Percentiles rank a stretch among this genome's conserved stretches.
Conservation (phyloP, 2,113 vertebrate genomes). For the Megaceryle maxima region DNA sequence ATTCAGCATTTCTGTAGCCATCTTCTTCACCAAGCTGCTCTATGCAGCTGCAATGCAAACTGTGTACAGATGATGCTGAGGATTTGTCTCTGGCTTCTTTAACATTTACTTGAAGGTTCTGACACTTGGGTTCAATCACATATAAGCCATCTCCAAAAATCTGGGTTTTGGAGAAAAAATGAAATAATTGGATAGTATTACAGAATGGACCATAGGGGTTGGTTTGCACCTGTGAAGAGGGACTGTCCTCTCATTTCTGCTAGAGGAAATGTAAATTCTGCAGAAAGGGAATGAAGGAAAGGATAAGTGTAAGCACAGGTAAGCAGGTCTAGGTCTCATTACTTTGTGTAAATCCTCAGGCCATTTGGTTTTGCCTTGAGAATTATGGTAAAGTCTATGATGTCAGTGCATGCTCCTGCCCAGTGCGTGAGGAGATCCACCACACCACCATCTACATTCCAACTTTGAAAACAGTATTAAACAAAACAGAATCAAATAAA, state of each 20-base stretch:
- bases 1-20: neutral
- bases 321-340: neutral
- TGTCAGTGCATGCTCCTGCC: neutral
- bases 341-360: neutral
- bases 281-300: neutral
- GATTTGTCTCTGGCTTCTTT: neutral
- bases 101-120: neutral
- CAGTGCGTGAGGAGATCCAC: neutral
- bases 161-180: neutral
- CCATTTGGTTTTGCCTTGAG: neutral
- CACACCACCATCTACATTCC: neutral
- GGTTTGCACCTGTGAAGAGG: neutral
- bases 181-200: neutral
- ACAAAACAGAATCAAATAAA: neutral
- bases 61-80: neutral
- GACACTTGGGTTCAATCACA: neutral
- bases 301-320: rapidly evolving
- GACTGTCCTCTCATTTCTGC: neutral
- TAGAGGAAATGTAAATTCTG: neutral
- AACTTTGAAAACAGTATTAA: neutral
- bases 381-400: neutral
- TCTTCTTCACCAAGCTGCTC: neutral
- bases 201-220: neutral
- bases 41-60: neutral
- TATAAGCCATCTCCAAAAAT: neutral